phyloP scores from a whole-genome alignment of 2,113 vertebrate genomes.

The Petaurus breviceps region DNA sequence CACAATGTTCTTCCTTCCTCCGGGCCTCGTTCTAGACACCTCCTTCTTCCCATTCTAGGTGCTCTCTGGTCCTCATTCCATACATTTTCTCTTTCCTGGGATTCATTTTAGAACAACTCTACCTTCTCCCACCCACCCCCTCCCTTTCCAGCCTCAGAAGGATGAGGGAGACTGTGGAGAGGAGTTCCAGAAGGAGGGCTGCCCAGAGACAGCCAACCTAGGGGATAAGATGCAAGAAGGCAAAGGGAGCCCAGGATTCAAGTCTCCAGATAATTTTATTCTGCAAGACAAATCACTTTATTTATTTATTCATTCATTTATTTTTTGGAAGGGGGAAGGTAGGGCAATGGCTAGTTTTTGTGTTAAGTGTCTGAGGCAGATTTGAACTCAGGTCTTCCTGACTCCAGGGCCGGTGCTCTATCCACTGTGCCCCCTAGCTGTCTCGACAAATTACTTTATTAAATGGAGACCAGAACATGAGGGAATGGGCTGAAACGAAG shows the following conservation, averaged over 20 bases:
- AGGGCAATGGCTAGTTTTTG: too few relatives aligned
- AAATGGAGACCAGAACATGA: constrained; percentile 29
- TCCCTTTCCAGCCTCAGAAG: not conserved
- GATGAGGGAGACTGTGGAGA: not conserved
- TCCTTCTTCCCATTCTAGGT: not conserved
- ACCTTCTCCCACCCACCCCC: not conserved
- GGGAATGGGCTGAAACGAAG: not conserved
- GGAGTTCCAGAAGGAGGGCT: not conserved
- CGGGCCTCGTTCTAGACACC: not conserved
- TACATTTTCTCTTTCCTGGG: not conserved
- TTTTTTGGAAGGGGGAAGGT: too few relatives aligned
- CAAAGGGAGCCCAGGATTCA: not conserved
- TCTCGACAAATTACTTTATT: constrained; percentile 23
- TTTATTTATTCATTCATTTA: not conserved
- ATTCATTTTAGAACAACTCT: not conserved
- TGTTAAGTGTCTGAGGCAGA: too few relatives aligned
- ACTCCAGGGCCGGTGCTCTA: too few relatives aligned
- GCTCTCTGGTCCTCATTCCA: not conserved
- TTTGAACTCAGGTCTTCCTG: too few relatives aligned
- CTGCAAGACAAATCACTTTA: constrained; percentile 12
- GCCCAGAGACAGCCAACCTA: not conserved
- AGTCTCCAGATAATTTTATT: constrained; percentile 22
- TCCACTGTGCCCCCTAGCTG: too few relatives aligned
- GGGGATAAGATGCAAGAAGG: not conserved
- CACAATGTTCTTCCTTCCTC: not conserved